A percentile compares a stretch with the other conserved stretches of the same genome.
These are phyloP conservation scores for Antedon mediterranea DNA, from an alignment of 53 echinoderm and acorn worm species.

Conservation along the genomic window DNA sequence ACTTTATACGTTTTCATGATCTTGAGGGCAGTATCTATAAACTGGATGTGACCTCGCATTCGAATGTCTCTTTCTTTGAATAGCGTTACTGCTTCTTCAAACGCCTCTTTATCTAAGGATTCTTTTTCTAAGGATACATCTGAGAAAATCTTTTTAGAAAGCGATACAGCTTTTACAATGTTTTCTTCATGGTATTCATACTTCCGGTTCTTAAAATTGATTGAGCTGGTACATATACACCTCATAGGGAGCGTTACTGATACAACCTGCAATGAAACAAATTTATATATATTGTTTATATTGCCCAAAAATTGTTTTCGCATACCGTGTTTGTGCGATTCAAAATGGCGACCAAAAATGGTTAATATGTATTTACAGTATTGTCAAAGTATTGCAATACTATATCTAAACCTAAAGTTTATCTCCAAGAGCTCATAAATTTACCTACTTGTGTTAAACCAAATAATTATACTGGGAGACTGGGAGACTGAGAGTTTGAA, in stretches of 20 bases:
- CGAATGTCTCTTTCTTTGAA: constrained; percentile 71
- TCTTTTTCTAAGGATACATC: background rate
- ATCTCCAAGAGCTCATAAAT: too few relatives aligned
- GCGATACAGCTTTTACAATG: background rate
- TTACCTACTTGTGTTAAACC: too few relatives aligned
- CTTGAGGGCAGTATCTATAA: constrained; percentile 72
- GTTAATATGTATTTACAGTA: too few relatives aligned
- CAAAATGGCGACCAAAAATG: too few relatives aligned
- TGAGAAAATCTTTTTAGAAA: background rate
- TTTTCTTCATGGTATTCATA: background rate
- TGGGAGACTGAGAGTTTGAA: too few relatives aligned
- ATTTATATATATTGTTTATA: too few relatives aligned
- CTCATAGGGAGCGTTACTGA: background rate
- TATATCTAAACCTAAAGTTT: too few relatives aligned
- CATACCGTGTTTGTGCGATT: too few relatives aligned
- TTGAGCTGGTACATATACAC: background rate
- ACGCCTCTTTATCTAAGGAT: constrained; percentile 1
- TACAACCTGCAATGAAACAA: background rate
- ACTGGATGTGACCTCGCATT: constrained; percentile 72
- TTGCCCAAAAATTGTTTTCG: too few relatives aligned
- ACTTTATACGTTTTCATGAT: constrained; percentile 72
- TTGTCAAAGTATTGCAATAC: too few relatives aligned
- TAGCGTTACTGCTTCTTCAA: constrained; percentile 32
- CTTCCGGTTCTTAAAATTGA: background rate
- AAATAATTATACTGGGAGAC: too few relatives aligned